Base-by-base conservation (phyloP, 2,888 invertebrate genomes). In the Prionchulus punctatus region DNA sequence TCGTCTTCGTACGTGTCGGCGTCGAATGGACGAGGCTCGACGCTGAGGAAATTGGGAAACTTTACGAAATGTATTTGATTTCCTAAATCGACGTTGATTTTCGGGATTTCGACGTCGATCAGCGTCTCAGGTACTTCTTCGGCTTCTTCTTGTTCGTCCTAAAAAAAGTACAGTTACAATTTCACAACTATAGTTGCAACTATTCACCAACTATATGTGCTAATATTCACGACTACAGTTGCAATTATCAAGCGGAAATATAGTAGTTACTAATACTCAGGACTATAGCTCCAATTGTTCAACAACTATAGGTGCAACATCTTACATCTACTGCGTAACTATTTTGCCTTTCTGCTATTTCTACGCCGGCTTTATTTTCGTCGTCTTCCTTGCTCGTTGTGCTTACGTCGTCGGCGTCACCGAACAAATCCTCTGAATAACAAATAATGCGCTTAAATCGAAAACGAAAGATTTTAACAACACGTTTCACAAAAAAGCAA, bases 21-120 rank as follows among this genome's bases (percentile, higher is more conserved):
- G 70, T 96, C 94, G 69, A 92, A 98, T 0, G 96, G 96, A 61
- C 94, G 78, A 0, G 92, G 92, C 72, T 96, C 96, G 43, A 98
- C 91, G 0, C 92, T 94, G 67, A 98, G 80, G 74, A 98, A 98
- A 75, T 98, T 98, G 1, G 98, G 98, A 58, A 98, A 75, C 71
- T 96, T 94, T 0, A 96, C 90, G 66, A 94, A 94, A 72, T 94
- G 88, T 65, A 92, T 79, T 68, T 90, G 89, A 62, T 82, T 82
- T 23, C 26, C 49, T 1, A 94, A 77, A 73, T 92, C 87, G 0
- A 90, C 87, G 64, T 82, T 82, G 59, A 96, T 92, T 74, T 89
- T 84, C 1, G 94, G 94, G 72, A 96, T 91, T 76, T 92, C 89
- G 1, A 92, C 92, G 66, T 94, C 91, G 57, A 96, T 94, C 62